phyloP scores from a whole-genome alignment of 2,888 invertebrate species.

The Synanthedon myopaeformis region DNA sequence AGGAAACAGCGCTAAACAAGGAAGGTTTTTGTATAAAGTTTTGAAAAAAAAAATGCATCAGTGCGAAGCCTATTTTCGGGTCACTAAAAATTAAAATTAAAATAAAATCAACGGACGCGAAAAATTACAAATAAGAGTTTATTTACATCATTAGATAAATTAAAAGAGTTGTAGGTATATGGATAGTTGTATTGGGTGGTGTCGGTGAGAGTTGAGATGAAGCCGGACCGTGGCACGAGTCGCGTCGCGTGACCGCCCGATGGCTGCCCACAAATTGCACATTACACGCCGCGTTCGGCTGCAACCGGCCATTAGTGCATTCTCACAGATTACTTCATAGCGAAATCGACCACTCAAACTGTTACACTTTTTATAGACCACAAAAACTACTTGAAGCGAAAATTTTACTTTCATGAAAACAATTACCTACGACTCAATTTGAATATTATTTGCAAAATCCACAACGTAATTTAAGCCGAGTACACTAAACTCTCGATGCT shows the following conservation, averaged over 20 bases:
- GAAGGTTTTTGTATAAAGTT: too few species aligned
- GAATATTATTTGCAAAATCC: too few species aligned
- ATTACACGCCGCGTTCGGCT: conserved; percentile 52
- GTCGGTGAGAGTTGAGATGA: conserved; percentile 1
- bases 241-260: conserved; percentile 50
- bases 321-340: conserved; percentile 59
- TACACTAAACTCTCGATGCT: too few species aligned
- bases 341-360: conserved; percentile 49
- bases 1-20: too few species aligned
- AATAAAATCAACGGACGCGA: too few species aligned
- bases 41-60: too few species aligned
- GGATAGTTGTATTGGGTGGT: not conserved
- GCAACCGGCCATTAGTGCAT: conserved; percentile 63
- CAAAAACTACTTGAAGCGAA: conserved; percentile 18
- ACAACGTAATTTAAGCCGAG: too few species aligned
- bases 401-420: conserved; percentile 15
- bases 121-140: too few species aligned
- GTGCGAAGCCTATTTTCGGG: too few species aligned
- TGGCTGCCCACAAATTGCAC: conserved; percentile 56
- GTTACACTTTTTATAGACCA: conserved; percentile 33
- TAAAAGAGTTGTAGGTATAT: too few species aligned
- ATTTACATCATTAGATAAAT: too few species aligned
- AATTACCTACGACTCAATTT: not conserved
- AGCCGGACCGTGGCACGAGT: not conserved
- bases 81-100: too few species aligned